These are phyloP conservation scores for Notodonta dromedarius DNA, from an alignment of 2,888 invertebrate genomes.

Conservation along the genomic window DNA sequence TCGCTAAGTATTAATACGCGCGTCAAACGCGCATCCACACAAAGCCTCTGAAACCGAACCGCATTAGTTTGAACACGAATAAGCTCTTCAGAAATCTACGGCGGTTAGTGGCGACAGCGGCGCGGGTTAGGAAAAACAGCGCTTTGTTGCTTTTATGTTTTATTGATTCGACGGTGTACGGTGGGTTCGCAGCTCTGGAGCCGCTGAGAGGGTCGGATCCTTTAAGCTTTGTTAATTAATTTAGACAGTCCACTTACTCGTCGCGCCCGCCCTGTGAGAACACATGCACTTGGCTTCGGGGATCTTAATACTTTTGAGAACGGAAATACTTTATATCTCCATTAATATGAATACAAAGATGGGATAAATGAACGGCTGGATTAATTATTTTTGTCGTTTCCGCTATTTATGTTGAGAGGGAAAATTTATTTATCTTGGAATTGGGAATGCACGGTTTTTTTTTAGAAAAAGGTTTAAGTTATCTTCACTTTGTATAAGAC, in stretches of 20 bases:
- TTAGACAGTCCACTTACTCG: slow-evolving; percentile 75
- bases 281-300: slow-evolving; percentile 60
- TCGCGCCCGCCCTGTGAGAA: slow-evolving; percentile 58
- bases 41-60: slow-evolving; percentile 67
- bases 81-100: slow-evolving; percentile 74
- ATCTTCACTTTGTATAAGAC: not conserved
- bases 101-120: slow-evolving; percentile 64
- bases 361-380: slow-evolving; percentile 49
- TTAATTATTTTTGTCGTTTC: slow-evolving; percentile 62
- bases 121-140: slow-evolving; percentile 53
- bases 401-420: slow-evolving; percentile 33
- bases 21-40: slow-evolving; percentile 57
- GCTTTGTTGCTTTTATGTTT: slow-evolving; percentile 58
- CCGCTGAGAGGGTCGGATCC: slow-evolving; percentile 56
- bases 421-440: slow-evolving; percentile 20
- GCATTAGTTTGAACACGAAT: slow-evolving; percentile 77
- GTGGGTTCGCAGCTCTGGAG: slow-evolving; percentile 60
- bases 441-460: slow-evolving; percentile 23
- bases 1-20: slow-evolving; percentile 43
- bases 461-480: not conserved
- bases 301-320: slow-evolving; percentile 60
- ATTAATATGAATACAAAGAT: slow-evolving; percentile 63
- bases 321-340: slow-evolving; percentile 70
- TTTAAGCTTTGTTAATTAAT: slow-evolving; percentile 76
- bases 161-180: slow-evolving; percentile 42